Conservation (phyloP, 2,113 vertebrate species). For the Dolichotis patagonum region DNA sequence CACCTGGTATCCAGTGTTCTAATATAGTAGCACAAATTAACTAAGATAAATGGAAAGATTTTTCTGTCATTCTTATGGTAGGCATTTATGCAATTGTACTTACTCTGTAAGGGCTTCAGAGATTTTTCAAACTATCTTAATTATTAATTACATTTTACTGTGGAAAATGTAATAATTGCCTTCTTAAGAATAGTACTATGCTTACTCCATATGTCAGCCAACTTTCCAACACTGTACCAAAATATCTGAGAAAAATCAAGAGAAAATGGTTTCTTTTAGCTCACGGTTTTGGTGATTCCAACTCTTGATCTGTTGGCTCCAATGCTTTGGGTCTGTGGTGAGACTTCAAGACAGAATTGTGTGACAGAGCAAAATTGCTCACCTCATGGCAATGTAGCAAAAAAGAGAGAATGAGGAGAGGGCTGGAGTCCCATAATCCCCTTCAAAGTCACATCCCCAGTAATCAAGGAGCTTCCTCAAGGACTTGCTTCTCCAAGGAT, state of each 20-base stretch:
- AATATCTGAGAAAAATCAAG: neutral
- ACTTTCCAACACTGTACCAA: neutral
- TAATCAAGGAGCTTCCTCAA: neutral
- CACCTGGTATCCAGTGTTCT: neutral
- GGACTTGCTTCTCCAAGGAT: neutral
- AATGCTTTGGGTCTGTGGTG: neutral
- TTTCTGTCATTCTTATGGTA: conserved; percentile 1
- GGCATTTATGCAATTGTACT: neutral
- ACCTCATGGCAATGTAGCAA: neutral
- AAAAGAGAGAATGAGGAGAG: neutral
- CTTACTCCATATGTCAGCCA: neutral
- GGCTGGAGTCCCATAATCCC: neutral
- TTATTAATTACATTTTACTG: neutral
- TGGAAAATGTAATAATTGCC: neutral
- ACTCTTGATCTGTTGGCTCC: neutral
- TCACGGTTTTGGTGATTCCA: neutral
- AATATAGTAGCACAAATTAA: neutral
- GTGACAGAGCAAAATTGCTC: neutral
- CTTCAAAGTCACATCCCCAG: neutral
- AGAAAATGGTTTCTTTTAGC: neutral
- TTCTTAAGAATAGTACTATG: neutral
- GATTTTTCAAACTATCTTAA: neutral
- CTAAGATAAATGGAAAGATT: neutral
- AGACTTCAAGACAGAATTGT: neutral
- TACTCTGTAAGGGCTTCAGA: neutral